phyloP scores from a whole-genome alignment of 2,888 invertebrate species.

The Trachelus tabidus region DNA sequence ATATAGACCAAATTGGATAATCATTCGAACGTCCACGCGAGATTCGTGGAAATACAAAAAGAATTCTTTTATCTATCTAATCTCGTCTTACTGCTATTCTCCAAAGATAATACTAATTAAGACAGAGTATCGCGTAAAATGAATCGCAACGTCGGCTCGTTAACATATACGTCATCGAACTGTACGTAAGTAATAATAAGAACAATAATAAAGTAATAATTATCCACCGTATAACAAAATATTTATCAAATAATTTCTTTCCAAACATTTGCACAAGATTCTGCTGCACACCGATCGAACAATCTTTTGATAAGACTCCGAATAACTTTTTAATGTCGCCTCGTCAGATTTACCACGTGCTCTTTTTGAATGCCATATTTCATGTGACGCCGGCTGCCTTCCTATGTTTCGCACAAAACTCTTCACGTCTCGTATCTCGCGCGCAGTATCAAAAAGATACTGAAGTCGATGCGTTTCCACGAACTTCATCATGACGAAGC shows the following conservation, averaged over 20 bases:
- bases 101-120: neutral
- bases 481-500: neutral
- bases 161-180: neutral
- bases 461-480: neutral
- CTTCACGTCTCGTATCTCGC: neutral
- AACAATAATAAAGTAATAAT: too few relatives aligned
- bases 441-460: neutral
- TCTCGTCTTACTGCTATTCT: neutral
- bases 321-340: neutral
- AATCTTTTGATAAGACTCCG: neutral
- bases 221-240: neutral
- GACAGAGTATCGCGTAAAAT: neutral
- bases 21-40: neutral
- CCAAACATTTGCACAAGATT: neutral
- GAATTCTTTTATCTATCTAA: neutral
- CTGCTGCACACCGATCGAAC: neutral
- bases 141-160: neutral
- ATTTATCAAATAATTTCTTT: neutral
- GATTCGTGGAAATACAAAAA: neutral
- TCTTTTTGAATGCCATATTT: neutral
- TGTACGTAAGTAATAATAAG: too few relatives aligned
- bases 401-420: neutral
- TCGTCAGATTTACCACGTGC: neutral
- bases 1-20: neutral
- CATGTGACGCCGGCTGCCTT: neutral